Conservation (phyloP, 2,888 invertebrate genomes). For the Taphrorychus bicolor region DNA sequence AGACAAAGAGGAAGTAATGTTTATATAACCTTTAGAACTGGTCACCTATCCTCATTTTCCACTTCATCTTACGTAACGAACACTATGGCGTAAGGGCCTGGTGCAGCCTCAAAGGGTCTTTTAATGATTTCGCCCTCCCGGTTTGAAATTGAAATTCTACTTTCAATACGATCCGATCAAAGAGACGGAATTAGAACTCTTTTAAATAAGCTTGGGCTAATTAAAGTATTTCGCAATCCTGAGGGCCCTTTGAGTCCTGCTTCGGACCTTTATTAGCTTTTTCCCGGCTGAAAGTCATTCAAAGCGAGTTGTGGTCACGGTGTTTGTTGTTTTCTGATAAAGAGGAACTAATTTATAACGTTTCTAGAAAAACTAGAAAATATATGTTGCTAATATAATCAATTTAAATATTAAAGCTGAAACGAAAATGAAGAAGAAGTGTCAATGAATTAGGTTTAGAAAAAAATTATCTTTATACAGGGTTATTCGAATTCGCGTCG, state of each 20-base stretch:
- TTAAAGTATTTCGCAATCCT: conserved; percentile 20
- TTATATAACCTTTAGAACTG: background rate
- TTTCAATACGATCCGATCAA: conserved; percentile 24
- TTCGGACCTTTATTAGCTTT: background rate
- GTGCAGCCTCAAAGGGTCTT: background rate
- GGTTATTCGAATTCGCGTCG: no score
- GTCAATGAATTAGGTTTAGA: no score
- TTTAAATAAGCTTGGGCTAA: conserved; percentile 21
- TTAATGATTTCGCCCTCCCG: conserved; percentile 3
- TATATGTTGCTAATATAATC: no score
- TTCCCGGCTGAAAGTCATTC: background rate
- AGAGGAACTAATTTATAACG: no score
- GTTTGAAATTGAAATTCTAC: conserved; percentile 21
- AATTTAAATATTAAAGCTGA: no score
- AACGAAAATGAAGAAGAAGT: no score
- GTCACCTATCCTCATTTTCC: background rate
- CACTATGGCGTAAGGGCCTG: background rate
- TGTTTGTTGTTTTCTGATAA: no score
- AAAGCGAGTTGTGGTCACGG: no score
- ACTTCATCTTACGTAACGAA: no score
- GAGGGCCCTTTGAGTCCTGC: conserved; percentile 1
- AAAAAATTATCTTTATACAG: no score
- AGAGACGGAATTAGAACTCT: conserved; percentile 25
- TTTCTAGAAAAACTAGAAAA: no score
- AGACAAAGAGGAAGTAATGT: background rate